Conservation (phyloP, 2,113 vertebrate genomes). For the Myotis brandtii region DNA sequence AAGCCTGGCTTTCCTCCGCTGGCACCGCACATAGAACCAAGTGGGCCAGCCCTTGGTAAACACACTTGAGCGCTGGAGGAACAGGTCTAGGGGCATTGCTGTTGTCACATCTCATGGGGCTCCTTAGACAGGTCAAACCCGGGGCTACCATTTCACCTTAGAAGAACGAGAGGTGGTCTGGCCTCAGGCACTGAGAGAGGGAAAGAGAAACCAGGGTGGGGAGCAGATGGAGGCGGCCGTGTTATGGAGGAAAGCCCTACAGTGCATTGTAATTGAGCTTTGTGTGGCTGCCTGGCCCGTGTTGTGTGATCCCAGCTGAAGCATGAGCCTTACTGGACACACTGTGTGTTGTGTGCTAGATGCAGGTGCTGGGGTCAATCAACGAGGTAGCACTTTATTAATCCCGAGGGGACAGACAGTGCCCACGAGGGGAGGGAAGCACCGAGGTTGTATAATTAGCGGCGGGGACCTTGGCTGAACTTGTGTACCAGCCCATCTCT, state of each 20-base stretch:
- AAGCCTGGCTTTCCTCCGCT: background rate
- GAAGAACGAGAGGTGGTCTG: background rate
- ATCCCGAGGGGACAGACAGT: rapidly evolving
- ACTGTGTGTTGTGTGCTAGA: background rate
- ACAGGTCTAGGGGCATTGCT: constrained; percentile 30
- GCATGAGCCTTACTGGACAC: rapidly evolving
- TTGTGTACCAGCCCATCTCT: rapidly evolving
- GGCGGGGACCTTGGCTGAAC: rapidly evolving
- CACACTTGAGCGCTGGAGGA: constrained; percentile 21
- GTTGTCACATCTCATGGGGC: rapidly evolving
- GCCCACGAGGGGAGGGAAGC: background rate
- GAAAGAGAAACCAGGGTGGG: background rate
- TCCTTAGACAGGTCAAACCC: background rate
- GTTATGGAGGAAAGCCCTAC: background rate
- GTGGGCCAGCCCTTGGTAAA: constrained; percentile 55
- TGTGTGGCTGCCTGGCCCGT: rapidly evolving
- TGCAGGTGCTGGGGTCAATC: rapidly evolving
- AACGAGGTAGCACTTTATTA: background rate
- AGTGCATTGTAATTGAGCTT: background rate
- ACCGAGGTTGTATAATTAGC: background rate
- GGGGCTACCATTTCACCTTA: background rate
- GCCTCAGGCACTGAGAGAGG: background rate
- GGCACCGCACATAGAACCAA: background rate
- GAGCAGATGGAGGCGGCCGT: background rate
- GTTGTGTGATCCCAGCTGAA: background rate